Evolutionary conservation across 2,113 vertebrate genomes (phyloP).

Genomic region (Argyrosomus japonicus): DNA sequence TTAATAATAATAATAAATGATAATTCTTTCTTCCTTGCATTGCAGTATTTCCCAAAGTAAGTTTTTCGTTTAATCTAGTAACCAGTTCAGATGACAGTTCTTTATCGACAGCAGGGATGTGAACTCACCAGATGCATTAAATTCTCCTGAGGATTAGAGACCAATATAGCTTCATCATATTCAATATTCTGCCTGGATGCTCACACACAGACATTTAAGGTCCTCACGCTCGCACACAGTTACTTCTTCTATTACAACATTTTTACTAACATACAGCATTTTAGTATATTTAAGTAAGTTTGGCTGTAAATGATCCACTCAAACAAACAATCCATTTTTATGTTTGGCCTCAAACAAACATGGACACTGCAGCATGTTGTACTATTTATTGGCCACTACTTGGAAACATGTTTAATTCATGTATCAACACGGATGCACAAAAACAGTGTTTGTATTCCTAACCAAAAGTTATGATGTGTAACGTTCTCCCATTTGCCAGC

Average conservation of each 20-base stretch:
- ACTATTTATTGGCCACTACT: constrained; percentile 4
- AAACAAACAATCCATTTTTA: constrained; percentile 12
- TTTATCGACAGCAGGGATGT: constrained; percentile 25
- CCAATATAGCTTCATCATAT: constrained; percentile 63
- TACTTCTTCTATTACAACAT: neutral
- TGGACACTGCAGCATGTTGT: neutral
- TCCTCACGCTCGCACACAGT: neutral
- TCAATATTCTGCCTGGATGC: constrained; percentile 65
- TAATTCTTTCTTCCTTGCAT: neutral
- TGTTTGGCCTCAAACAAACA: neutral
- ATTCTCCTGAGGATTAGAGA: constrained; percentile 46
- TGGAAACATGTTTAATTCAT: constrained; percentile 40
- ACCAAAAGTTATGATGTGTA: neutral
- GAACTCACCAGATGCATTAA: constrained; percentile 52
- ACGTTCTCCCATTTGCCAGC: neutral
- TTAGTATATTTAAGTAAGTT: constrained; percentile 19
- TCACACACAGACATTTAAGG: constrained; percentile 31
- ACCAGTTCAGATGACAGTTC: constrained; percentile 16
- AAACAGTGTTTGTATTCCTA: neutral
- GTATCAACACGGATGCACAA: neutral
- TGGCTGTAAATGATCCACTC: constrained; percentile 11
- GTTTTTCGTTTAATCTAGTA: constrained; percentile 5
- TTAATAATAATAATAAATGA: too few species aligned
- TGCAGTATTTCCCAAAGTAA: constrained; percentile 13
- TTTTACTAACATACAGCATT: neutral